These are phyloP conservation scores for Cataglyphis altisquamis DNA, from an alignment of 2,888 invertebrate genomes.

Conservation along the genomic window DNA sequence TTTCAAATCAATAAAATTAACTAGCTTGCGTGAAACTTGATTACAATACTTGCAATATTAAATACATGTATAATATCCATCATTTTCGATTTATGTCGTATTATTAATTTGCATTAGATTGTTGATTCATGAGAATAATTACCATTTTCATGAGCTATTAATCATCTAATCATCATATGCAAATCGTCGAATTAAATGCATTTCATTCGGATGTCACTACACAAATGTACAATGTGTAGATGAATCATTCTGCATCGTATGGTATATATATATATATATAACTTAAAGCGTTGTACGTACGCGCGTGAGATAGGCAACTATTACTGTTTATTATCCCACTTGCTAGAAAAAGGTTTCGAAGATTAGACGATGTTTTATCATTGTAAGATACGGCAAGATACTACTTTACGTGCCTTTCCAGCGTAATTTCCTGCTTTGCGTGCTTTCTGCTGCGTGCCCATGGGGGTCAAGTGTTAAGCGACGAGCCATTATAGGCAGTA, in stretches of 20 bases:
- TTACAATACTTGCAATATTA: constrained; percentile 28
- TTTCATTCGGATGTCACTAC: constrained; percentile 16
- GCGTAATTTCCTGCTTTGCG: constrained; percentile 64
- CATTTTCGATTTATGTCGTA: constrained; percentile 38
- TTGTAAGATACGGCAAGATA: background rate
- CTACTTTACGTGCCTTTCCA: constrained; percentile 45
- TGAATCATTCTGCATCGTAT: background rate
- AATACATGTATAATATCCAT: constrained; percentile 38
- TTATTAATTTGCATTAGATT: constrained; percentile 56
- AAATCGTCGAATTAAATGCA: constrained; percentile 52
- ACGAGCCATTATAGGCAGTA: constrained; percentile 66
- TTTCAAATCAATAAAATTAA: constrained; percentile 34
- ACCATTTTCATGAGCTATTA: constrained; percentile 55
- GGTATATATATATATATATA: background rate
- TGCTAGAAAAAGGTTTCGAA: constrained; percentile 29
- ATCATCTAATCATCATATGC: constrained; percentile 55
- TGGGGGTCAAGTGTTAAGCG: constrained; percentile 70
- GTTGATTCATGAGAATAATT: constrained; percentile 49
- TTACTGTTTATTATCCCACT: constrained; percentile 61
- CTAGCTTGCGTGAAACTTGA: constrained; percentile 15
- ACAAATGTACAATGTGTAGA: constrained; percentile 17
- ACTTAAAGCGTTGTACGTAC: background rate
- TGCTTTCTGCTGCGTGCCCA: constrained; percentile 53
- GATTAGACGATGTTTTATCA: constrained; percentile 33
- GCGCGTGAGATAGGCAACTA: constrained; percentile 43